Evolutionary conservation across 2,113 vertebrate genomes (phyloP), one percentile per base, ranked within the genome.

Genomic region (Anguilla rostrata): DNA sequence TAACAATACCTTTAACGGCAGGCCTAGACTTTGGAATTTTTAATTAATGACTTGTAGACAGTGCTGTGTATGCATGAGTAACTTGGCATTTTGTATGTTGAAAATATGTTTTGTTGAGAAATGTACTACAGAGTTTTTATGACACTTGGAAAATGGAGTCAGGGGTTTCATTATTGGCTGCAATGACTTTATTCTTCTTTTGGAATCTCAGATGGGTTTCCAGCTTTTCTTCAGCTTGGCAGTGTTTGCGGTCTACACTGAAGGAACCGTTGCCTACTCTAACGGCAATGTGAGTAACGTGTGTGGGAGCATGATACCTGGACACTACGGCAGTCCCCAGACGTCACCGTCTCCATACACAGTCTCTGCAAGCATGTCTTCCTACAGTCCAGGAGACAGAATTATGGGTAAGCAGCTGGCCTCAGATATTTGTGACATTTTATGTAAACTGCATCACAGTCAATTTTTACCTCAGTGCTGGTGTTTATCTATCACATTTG

Each of bases 371-470:
- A 90, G 84, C 15, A 81, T 80, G 6, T 11, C 34, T 87, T 83
- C 90, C 85, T 93, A 90, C 87, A 89, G 56, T 53, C 90, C 92
- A 0, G 91, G 92, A 6, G 90, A 63, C n/a, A 8, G 53, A 85
- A 53, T 94, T n/a, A 90, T 84, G 83, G 92, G 92, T 91, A 40
- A 81, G 84, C 46, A 22, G 29, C 39, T 78, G 40, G 49, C 20
- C 49, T 39, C n/a, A 40, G 56, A 29, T 83, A 18, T 9, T 57
- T 83, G 53, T 53, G 6, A 34, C 11, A 9, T 57, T 1, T 53
- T 66, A 63, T 39, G 41, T 83, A 20, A 12, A 22, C 49, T 46
- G 43, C 43, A 46, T 46, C 43, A 46, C 8, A 8, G 43, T 2
- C 43, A 46, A 8, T 46, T 34, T 34, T 46, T 46, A 8, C 43